Base-by-base conservation (phyloP, 2,888 invertebrate species). In the Drosophila prolongata region DNA sequence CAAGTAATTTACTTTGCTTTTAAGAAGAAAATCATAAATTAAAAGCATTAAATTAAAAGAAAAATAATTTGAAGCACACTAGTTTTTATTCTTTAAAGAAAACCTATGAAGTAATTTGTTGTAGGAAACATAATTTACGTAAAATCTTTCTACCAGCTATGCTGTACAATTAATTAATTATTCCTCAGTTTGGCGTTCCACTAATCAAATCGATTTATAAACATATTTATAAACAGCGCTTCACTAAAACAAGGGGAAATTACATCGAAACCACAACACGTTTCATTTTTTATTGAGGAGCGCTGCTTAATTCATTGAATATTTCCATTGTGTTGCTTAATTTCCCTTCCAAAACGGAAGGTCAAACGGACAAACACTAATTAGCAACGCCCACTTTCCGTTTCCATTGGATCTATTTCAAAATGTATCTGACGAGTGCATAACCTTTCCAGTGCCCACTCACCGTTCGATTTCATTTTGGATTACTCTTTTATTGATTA, bases 341-440 rank as follows among this genome's bases (percentile, higher is more conserved):
- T 40, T 38, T 38, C 38, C 44, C 62, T 16, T 35, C 49, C 19
- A 6, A 43, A 16, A 44, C 38, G 72, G 72, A 73, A 82, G 83
- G 88, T 85, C 80, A 60, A 56, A 13, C 70, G 52, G 44, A 75
- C 54, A 75, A 74, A 58, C 54, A 53, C 75, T 84, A 78, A 76
- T 79, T 76, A 81, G 70, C 58, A 52, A 61, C 85, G 81, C 86
- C 83, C 81, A 87, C 87, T 54, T 64, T 68, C 13, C 43, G 42
- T 54, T 67, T 69, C 68, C 37, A 43, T 14, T n/a, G 43, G 42
- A 40, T 53, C 52, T 40, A 27, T 69, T 69, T 38, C 43, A 59
- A 69, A 58, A 52, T 70, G 40, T 52, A 52, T 68, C 60, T 27
- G 53, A 37, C 69, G 46, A 47, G 56, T 56, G 66, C 49, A 56